These are phyloP conservation scores for Orthonevra nobilis DNA, from an alignment of 2,888 invertebrate species.

Conservation along the genomic window DNA sequence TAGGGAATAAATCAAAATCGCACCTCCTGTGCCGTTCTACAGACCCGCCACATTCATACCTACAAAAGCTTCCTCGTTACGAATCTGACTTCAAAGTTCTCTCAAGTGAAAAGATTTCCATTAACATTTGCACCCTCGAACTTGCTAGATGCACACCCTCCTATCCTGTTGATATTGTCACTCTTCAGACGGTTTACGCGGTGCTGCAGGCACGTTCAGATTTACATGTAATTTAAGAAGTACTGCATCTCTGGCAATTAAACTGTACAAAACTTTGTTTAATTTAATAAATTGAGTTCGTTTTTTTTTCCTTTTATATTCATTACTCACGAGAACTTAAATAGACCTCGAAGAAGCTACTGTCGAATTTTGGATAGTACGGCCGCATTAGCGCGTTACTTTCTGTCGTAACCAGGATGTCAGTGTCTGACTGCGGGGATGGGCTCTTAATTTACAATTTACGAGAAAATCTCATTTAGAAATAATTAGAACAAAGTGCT, in stretches of 20 bases:
- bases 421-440: conserved; percentile 2
- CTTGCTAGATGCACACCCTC: background rate
- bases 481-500: conserved; percentile 70
- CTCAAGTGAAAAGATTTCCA: conserved; percentile 56
- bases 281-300: conserved; percentile 70
- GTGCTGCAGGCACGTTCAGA: background rate
- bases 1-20: conserved; percentile 53
- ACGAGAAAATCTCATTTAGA: conserved; percentile 69
- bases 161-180: background rate
- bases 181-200: background rate
- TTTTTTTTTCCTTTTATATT: background rate
- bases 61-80: too few species aligned
- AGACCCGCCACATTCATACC: background rate
- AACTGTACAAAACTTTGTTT: conserved; percentile 68
- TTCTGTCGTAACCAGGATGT: conserved; percentile 7
- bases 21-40: background rate
- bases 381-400: conserved; percentile 12
- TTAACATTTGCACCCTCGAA: conserved; percentile 45
- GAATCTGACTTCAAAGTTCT: conserved; percentile 45
- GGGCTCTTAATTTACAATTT: conserved; percentile 60
- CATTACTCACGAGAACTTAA: too few species aligned
- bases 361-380: too few species aligned
- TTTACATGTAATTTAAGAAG: conserved; percentile 21
- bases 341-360: too few species aligned
- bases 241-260: conserved; percentile 70